Base-by-base conservation (phyloP, 2,888 invertebrate genomes). In the Scaptomyza tumidula region DNA sequence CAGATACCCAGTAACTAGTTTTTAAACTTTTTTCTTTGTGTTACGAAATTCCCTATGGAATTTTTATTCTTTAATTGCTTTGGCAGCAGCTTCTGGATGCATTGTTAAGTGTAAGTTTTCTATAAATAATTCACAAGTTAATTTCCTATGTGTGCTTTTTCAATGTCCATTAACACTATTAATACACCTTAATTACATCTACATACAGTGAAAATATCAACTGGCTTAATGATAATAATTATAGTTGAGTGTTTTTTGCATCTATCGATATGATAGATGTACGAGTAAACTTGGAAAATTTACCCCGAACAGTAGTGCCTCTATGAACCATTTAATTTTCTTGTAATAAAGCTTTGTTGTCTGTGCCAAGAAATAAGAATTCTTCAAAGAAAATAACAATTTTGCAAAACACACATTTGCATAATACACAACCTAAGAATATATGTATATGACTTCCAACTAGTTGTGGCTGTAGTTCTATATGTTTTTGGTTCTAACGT, bases 301-400 rank as follows among this genome's bases (percentile, higher is more conserved):
- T 45, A 19, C 55, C n/a, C n/a, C n/a, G 3, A 37, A n/a, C 37
- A n/a, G n/a, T n/a, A n/a, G n/a, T n/a, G 37, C 37, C 27, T 14
- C 24, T 33, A 1, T 10, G 6, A 9, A 9, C 11, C 14, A 44
- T 31, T 44, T 44, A 11, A 27, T 35, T 41, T 27, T 37, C 14
- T 16, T 3, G 13, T 33, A 29, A 35, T 19, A 35, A 46, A 39
- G 27, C 19, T 59, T 56, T 63, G 45, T 52, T 43, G 11, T 59
- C 58, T 66, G 58, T 14, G 9, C 7, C 14, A 6, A 39, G 73
- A 69, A 5, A 74, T 71, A 67, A 75, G 80, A 81, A 84, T 49
- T 73, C 73, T 64, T 41, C 4, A 0, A n/a, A 16, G 3, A 16
- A 16, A 41, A 16, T 66, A 31, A 67, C 63, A 75, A 70, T 63